Percentiles rank a stretch among this genome's conserved stretches.
Evolutionary conservation across 1,140 invertebrate genomes (phyloP).

Genomic region (Potamilus streckersoni): DNA sequence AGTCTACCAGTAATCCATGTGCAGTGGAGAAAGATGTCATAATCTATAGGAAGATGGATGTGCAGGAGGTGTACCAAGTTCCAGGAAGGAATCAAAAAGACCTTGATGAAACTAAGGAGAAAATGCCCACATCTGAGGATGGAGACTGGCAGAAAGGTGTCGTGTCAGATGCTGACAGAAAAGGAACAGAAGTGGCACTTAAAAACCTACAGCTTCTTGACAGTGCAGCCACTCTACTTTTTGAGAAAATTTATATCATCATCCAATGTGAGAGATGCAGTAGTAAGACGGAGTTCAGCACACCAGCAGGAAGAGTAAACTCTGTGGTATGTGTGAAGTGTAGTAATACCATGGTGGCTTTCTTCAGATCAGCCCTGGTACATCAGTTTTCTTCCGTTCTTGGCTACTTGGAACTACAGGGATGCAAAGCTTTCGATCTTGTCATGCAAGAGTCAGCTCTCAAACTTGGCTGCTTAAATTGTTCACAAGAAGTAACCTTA

Average conservation of each 20-base stretch:
- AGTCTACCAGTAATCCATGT: no score
- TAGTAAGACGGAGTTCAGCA: slow-evolving; percentile 51
- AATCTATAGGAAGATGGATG: no score
- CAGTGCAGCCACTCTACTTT: slow-evolving; percentile 15
- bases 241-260: slow-evolving; percentile 22
- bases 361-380: slow-evolving; percentile 57
- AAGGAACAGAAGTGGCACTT: slow-evolving; percentile 23
- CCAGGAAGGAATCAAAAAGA: no score
- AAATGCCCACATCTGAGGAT: no score
- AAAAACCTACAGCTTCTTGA: slow-evolving; percentile 28
- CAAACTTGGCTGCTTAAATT: slow-evolving; percentile 58
- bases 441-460: slow-evolving; percentile 58
- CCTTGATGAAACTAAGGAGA: no score
- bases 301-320: slow-evolving; percentile 46
- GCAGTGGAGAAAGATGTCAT: no score
- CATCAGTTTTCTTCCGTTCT: slow-evolving; percentile 61
- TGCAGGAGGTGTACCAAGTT: no score
- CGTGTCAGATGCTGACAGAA: slow-evolving; percentile 4
- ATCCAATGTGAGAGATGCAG: slow-evolving; percentile 65
- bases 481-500: slow-evolving; percentile 56
- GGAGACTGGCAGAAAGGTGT: no score
- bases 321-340: slow-evolving; percentile 59
- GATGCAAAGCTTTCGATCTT: slow-evolving; percentile 62
- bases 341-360: slow-evolving; percentile 46
- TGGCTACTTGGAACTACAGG: slow-evolving; percentile 64